Base-by-base conservation (phyloP, 2,113 vertebrate genomes). In the Canis aureus region DNA sequence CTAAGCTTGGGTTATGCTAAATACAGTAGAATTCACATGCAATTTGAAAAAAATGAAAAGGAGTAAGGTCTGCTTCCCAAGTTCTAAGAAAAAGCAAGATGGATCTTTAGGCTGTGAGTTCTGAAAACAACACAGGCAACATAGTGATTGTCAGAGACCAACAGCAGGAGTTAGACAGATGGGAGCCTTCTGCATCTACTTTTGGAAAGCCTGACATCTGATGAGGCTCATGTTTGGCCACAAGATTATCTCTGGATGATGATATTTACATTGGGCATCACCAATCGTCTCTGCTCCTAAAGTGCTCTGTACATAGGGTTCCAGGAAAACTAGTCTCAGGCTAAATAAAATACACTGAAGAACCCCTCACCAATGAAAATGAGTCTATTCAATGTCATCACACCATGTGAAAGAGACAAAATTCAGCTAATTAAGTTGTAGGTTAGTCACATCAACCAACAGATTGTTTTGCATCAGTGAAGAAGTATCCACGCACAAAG, bases 401-500 rank as follows among this genome's bases (percentile, higher is more conserved):
- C 29, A 76, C 38, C 49, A 88, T 85, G 88, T 83, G 82, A 83
- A 95, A 92, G 79, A 83, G 12, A 62, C 11, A 60, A 97, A 95
- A 85, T 69, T 73, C 20, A 97, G 25, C 62, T 25, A 79, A 81
- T 16, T 11, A 78, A 67, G 29, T 51, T 55, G 35, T n/a, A 38
- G 43, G 25, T 94, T 94, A 69, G 19, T 85, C 78, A 97, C 82
- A 88, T 82, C n/a, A 97, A 92, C n/a, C 87, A 92, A 94, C 10
- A 51, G 57, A 87, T 76, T 71, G 67, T 91, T 69, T 81, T 43
- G 22, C 3, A 10, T 92, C 82, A 86, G 16, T 59, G 66, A 86
- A 82, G 25, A 79, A 85, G 64, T 89, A 6, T 93, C 89, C 94
- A 79, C 38, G 51, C 16, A 69, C 35, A 79, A 66, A 78, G 64